Evolutionary conservation across 2,113 vertebrate species (phyloP), one percentile per base, ranked within the genome.

Genomic region (Martes martes): DNA sequence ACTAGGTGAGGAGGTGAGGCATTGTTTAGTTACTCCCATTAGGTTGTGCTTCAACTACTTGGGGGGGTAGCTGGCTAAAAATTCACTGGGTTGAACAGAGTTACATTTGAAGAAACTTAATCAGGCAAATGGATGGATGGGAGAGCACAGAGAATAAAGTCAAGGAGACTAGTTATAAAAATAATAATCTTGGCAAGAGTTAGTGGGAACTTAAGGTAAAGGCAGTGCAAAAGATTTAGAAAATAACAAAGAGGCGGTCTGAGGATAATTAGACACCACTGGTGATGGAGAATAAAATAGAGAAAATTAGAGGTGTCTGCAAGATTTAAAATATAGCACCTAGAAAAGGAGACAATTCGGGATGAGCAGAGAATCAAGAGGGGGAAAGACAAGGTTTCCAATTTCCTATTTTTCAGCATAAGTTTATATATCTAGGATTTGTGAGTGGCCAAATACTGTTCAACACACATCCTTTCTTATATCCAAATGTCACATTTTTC

Each of bases 21-120:
- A 18, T 14, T 76, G n/a, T 57, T 85, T 39, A 92, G 33, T 50
- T 78, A 90, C 1, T 11, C 14, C 19, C 67, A 28, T 42, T 79
- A 31, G 31, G 11, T 57, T 90, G 52, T 78, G 59, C 52, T 94
- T 78, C 86, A 89, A 71, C 8, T 23, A 79, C 47, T 15, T 86
- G 24, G 24, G 63, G 73, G 14, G 23, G 16, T 85, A 47, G 28
- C 4, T 89, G 47, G 89, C 24, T 57, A 55, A 89, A 83, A 76
- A 65, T 92, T 76, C 76, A 19, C 78, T n/a, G 57, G 36, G 69
- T 47, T 90, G 80, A 83, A 80, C 24, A 83, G 23, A 86, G 76
- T 80, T 71, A 26, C 26, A 81, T 63, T 93, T 96, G 74, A 69
- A 93, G 61, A 87, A 65, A 96, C 18, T 74, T 81, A 80, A 80